Evolutionary conservation across 1,140 invertebrate species (phyloP), one percentile per base, ranked within the genome.

Genomic region (Andricus grossulariae): DNA sequence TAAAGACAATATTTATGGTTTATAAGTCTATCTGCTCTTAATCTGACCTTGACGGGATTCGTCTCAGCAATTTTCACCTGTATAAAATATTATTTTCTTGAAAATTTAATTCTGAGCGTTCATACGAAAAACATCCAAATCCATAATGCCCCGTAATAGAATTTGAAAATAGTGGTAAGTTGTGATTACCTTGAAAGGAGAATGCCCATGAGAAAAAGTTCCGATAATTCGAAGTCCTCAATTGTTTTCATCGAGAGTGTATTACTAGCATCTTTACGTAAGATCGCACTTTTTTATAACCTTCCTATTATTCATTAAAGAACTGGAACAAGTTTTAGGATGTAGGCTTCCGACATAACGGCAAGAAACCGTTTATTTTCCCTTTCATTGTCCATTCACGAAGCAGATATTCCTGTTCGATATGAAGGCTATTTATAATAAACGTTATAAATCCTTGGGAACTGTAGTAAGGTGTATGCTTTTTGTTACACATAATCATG

Each of bases 331-430:
- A 66, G 60, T 66, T 66, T 66, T 66, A 66, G 60, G 60, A 66
- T 66, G 15, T 66, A 66, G 60, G 60, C 60, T 66, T 66, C 60
- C 60, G 60, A 66, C 60, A 66, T 66, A 66, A 66, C 60, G 60
- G 60, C 60, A 66, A 66, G 60, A 66, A 66, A 66, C 60, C 15
- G 39, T 45, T 66, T 13, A 21, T 66, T 66, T 66, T 66, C 60
- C 60, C 60, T 66, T 66, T 66, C 60, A 66, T 66, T 66, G 45
- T 25, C 60, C 32, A 66, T 66, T 66, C 16, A 45, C 32, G 45
- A 66, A 66, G 60, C 60, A 25, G n/a, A 39, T 66, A 39, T 66
- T 16, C 60, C 60, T 66, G 39, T 66, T 66, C 15, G 60, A 66
- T 66, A 21, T 66, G 60, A 66, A 66, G 60, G 60, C 60, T 39